phyloP scores from a whole-genome alignment of 2,797 vertebrate genomes.

The Myoxocephalus aenaeus region DNA sequence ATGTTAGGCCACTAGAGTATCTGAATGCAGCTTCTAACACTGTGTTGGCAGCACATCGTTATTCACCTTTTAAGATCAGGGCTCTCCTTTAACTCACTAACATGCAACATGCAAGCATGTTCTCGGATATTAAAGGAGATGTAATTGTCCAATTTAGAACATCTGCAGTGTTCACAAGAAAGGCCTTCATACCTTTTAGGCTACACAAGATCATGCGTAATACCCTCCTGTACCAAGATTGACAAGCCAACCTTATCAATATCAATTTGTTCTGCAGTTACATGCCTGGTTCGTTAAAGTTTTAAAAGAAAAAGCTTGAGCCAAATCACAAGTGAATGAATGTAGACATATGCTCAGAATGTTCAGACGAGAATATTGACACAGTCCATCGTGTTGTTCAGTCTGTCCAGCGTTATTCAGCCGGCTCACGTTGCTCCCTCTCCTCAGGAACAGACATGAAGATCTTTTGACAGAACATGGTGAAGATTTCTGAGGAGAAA shows the following conservation, averaged over 20 bases:
- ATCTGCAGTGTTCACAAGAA: slow-evolving; percentile 1
- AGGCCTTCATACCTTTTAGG: slow-evolving; percentile 4
- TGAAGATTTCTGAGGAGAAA: slow-evolving; percentile 83
- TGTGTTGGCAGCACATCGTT: slow-evolving; percentile 16
- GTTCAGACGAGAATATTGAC: slow-evolving; percentile 35
- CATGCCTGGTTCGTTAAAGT: not conserved
- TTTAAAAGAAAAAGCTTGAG: slow-evolving; percentile 5
- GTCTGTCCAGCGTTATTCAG: slow-evolving; percentile 49
- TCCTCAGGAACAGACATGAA: slow-evolving; percentile 85
- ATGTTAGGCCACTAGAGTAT: slow-evolving; percentile 35
- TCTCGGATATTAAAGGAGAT: slow-evolving; percentile 13
- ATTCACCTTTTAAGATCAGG: slow-evolving; percentile 10
- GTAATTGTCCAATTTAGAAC: not conserved
- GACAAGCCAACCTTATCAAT: not conserved
- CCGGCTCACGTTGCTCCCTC: slow-evolving; percentile 47
- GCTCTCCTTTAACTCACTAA: slow-evolving; percentile 10
- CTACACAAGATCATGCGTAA: slow-evolving; percentile 13
- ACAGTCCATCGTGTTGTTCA: slow-evolving; percentile 26
- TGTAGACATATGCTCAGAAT: slow-evolving; percentile 54
- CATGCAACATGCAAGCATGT: slow-evolving; percentile 24
- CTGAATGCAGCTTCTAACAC: slow-evolving; percentile 9
- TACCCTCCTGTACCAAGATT: slow-evolving; percentile 22
- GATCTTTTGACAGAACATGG: slow-evolving; percentile 86
- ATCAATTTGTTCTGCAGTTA: slow-evolving; percentile 17
- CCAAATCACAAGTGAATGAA: slow-evolving; percentile 43